Percentiles rank a stretch among this genome's conserved stretches.
Evolutionary conservation across 2,888 invertebrate genomes (phyloP).

Genomic region (Pecten maximus): DNA sequence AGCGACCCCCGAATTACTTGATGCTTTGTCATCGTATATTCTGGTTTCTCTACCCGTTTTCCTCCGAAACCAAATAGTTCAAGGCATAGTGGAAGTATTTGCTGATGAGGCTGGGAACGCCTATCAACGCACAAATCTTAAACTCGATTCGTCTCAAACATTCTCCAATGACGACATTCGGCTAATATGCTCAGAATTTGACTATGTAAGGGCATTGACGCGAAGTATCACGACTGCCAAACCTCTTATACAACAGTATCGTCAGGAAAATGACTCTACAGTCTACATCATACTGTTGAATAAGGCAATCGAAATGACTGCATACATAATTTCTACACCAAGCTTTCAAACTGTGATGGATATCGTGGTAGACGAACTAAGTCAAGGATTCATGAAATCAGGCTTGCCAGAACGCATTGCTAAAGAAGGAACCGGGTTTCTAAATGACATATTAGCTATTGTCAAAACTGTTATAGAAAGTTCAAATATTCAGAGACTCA

Average conservation of each 20-base stretch:
- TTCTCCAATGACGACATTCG: neutral
- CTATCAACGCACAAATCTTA: neutral
- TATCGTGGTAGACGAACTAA: neutral
- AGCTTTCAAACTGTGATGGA: constrained; percentile 4
- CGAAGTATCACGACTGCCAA: neutral
- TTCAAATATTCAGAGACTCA: neutral
- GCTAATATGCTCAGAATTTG: neutral
- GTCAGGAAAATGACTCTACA: neutral
- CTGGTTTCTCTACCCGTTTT: neutral
- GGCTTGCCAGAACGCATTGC: neutral
- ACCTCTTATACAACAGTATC: neutral
- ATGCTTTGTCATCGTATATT: neutral
- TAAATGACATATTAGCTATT: neutral
- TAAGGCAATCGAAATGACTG: neutral
- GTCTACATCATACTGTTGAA: neutral
- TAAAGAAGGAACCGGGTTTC: neutral
- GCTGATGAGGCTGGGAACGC: neutral
- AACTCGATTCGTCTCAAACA: neutral
- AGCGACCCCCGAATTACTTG: neutral
- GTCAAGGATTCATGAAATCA: neutral
- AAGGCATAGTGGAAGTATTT: neutral
- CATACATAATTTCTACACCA: neutral
- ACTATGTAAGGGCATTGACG: neutral
- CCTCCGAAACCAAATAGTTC: neutral
- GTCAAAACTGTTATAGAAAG: neutral